Evolutionary conservation across 2,797 vertebrate genomes (phyloP), one percentile per base, ranked within the genome.

Genomic region (Glossophaga mutica): DNA sequence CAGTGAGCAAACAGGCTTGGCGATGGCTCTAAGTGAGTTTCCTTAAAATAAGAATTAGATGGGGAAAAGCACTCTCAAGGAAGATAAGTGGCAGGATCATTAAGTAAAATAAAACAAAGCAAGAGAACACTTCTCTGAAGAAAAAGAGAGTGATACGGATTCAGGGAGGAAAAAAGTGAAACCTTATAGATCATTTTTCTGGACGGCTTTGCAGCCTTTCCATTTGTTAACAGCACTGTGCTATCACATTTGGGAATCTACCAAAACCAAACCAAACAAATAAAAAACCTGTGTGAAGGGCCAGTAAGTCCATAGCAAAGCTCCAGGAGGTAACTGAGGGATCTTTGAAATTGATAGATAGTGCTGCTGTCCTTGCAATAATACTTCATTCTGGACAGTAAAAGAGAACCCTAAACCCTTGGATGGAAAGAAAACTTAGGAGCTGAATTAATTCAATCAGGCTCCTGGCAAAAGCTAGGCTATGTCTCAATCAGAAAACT

Each of bases 41-140:
- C 34, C 29, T 73, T 94, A 84, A 87, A 90, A 85, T 71, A 87
- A 84, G 59, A 82, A 83, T 71, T 89, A 57, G 34, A 26, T 81
- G 44, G 68, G 77, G 71, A 92, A 96, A 96, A 87, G 37, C 18
- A 26, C 5, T 89, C 48, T n/a, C 19, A 95, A 95, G 79, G 86
- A 95, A 97, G 95, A 37, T 21, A 44, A 89, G 67, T 15, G 3
- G 48, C 78, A 90, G 42, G 39, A 5, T 70, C 6, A 87, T 55
- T 95, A 85, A 95, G 55, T 68, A 46, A 96, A 96, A 34, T 55
- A 34, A 34, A 9, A 77, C 42, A 50, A 95, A 74, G 73, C 4
- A 37, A 94, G 0, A 12, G 88, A 96, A 78, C 0, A 79, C 9
- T 67, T 39, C 44, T 50, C 5, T 71, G 42, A 96, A 93, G 34